A percentile compares a stretch with the other conserved stretches of the same genome.
These are phyloP conservation scores for Syrista parreyssii DNA, from an alignment of 2,888 invertebrate species.

Conservation along the genomic window DNA sequence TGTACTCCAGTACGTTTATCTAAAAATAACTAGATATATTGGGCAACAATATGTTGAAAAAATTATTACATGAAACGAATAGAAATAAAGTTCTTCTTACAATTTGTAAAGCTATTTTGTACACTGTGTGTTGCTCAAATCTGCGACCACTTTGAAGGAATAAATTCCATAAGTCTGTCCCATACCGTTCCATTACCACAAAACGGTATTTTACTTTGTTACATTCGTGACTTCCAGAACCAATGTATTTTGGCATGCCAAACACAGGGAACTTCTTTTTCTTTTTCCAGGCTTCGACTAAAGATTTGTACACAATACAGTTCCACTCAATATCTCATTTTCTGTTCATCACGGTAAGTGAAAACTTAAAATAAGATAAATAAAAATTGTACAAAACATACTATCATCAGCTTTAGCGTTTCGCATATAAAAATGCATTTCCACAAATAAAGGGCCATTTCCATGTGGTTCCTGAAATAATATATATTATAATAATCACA, in stretches of 20 bases:
- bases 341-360: neutral
- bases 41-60: neutral
- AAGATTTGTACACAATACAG: conserved; percentile 31
- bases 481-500: neutral
- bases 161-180: conserved; percentile 84
- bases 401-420: conserved; percentile 79
- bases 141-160: conserved; percentile 75
- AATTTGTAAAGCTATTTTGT: conserved; percentile 86
- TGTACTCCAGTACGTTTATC: conserved; percentile 91
- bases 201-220: conserved; percentile 86
- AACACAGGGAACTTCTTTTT: conserved; percentile 76
- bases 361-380: neutral
- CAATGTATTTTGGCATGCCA: conserved; percentile 88
- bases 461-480: conserved; percentile 82
- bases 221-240: conserved; percentile 84
- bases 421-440: conserved; percentile 89
- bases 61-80: neutral
- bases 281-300: conserved; percentile 80
- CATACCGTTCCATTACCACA: conserved; percentile 89
- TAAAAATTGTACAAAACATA: conserved; percentile 54
- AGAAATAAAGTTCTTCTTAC: conserved; percentile 67
- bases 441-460: conserved; percentile 95
- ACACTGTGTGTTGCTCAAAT: conserved; percentile 81
- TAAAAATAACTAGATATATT: conserved; percentile 60
- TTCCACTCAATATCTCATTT: neutral